Base-by-base conservation (phyloP, 2,888 invertebrate species). In the Caenorhabditis zanzibari region DNA sequence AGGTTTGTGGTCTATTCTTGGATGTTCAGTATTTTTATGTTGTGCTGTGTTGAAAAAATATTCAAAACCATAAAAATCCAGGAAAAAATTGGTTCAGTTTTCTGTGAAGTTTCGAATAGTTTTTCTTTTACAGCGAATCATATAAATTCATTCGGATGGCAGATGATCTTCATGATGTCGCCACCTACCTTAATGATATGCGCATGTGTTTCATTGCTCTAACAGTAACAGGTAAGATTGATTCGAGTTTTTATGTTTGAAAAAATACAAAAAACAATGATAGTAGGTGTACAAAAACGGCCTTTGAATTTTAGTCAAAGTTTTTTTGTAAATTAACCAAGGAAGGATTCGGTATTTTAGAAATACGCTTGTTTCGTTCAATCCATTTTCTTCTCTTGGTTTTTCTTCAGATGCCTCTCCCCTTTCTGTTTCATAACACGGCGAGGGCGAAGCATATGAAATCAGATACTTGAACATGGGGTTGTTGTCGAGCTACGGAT, bases 61-160 rank as follows among this genome's bases (percentile, higher is more conserved):
- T 0, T 47, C 1, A 38, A 38, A 32, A 54, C 24, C 41, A 32
- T 19, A 32, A 49, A 28, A 38, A 26, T 56, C 1, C 19, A 22
- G 19, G 16, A 24, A 24, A 41, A 41, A 41, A 26, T 41, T 22
- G 44, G 44, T 14, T 38, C 26, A 16, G 7, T 5, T 54, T 54
- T 26, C 14, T 26, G 14, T 19, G 26, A 0, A 28, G 3, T 24
- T 49, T 24, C 28, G 22, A 59, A 44, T 35, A 41, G 28, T 19
- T 38, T 9, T 35, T 19, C 5, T 22, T 49, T 86, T 87, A 82
- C 85, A 89, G 90, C 84, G 91, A 91, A 64, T 90, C 90, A 38
- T 90, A 90, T 86, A 91, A 90, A 68, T 91, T 91, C 85, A 90
- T 90, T 32, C 89, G 91, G 32, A 87, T 91, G 88, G 87, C 91